Evolutionary conservation across 1,140 invertebrate species (phyloP), one percentile per base, ranked within the genome.

Genomic region (Bombus confusus): DNA sequence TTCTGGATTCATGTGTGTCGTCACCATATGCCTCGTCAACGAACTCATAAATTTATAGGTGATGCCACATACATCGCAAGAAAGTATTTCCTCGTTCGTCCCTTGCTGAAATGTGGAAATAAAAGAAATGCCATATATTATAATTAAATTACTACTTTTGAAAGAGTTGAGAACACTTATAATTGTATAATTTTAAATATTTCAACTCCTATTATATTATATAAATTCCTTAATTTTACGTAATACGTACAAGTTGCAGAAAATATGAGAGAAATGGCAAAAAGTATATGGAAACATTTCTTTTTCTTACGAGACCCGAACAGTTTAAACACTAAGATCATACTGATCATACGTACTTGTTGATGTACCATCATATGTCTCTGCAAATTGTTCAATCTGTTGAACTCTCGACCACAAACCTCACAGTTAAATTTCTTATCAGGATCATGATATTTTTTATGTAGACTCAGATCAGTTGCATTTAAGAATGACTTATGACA

Each of bases 321-420:
- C 31, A n/a, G 62, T 80, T 62, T 80, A 85, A 80, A 72, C 52
- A 59, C 68, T 85, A 85, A 80, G 83, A 52, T 85, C 83, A 41
- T 87, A 88, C 91, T 84, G 87, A 86, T 90, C 88, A 90, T 91
- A 92, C 88, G 87, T 94, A 94, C 95, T 92, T 95, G 95, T 89
- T 95, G 94, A 92, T 95, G 95, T 78, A 95, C 95, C 93, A 95
- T 93, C 94, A 95, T 95, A 85, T 95, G 95, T 88, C 95, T 94
- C 89, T 95, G 95, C 88, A 95, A 92, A 94, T 95, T 95, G 89
- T 95, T 95, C 90, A 95, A 92, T 86, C 95, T 92, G 93, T 95
- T 95, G 88, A 95, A 95, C 91, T 95, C 94, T 83, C 95, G 92
- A 88, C 95, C 95, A 92, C 95, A 95, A 73, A 95, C 94, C 87